phyloP scores from a whole-genome alignment of 2,888 invertebrate genomes.

The Escarpia spicata region DNA sequence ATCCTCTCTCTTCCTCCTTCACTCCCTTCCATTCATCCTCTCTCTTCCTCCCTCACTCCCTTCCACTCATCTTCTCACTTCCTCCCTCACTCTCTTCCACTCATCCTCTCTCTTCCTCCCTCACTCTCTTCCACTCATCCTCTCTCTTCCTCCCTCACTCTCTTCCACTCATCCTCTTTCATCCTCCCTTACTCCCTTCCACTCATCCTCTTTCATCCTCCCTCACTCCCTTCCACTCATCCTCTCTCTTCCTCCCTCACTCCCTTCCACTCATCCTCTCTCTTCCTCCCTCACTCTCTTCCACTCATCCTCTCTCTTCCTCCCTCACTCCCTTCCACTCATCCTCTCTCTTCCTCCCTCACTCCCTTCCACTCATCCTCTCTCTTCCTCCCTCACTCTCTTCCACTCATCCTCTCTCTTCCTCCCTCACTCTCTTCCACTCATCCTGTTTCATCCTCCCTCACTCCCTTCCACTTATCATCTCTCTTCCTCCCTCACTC shows the following conservation, averaged over 20 bases:
- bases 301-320: background rate
- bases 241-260: background rate
- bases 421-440: constrained; percentile 24
- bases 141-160: constrained; percentile 47
- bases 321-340: background rate
- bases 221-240: too few relatives aligned
- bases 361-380: background rate
- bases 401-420: too few relatives aligned
- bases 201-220: background rate
- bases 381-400: too few relatives aligned
- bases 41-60: background rate
- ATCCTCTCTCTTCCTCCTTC: background rate
- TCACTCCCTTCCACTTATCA: constrained; percentile 30
- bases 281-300: background rate
- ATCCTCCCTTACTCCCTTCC: constrained; percentile 28
- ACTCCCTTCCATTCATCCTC: background rate
- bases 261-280: background rate
- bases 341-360: background rate
- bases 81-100: too few relatives aligned
- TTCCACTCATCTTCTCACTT: too few relatives aligned
- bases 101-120: too few relatives aligned
- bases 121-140: too few relatives aligned
- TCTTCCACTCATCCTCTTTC: constrained; percentile 42
- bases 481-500: constrained; percentile 27
- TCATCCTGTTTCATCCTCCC: constrained; percentile 38